Conservation (phyloP, 2,888 invertebrate species). For the Drosophila aldrichi region DNA sequence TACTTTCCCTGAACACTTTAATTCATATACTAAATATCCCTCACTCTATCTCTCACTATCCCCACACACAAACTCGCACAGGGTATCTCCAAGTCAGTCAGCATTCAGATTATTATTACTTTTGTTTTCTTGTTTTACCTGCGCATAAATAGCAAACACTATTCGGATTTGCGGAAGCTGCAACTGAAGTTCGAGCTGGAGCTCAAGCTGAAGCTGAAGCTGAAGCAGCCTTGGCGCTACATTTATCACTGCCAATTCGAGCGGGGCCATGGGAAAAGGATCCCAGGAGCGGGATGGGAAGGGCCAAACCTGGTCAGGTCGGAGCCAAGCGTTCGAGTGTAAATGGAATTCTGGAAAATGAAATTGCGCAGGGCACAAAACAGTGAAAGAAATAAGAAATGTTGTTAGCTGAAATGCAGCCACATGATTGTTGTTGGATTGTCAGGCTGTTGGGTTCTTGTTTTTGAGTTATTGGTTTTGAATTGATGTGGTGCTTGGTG, state of each 20-base stretch:
- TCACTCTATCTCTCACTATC: background rate
- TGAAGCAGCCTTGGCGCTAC: conserved; percentile 52
- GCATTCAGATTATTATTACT: background rate
- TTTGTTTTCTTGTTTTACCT: conserved; percentile 47
- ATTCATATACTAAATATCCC: too few species aligned
- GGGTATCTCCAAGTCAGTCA: conserved; percentile 10
- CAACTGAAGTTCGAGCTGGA: conserved; percentile 31
- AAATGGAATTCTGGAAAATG: conserved; percentile 77
- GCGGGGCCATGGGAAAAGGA: conserved; percentile 20
- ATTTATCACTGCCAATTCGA: conserved; percentile 78
- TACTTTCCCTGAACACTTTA: too few species aligned
- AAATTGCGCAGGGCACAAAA: conserved; percentile 61
- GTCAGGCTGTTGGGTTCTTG: conserved; percentile 51
- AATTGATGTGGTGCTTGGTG: conserved; percentile 60
- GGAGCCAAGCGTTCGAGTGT: conserved; percentile 70
- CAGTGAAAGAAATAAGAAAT: conserved; percentile 32
- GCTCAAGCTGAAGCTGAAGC: conserved; percentile 24
- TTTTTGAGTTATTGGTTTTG: conserved; percentile 78
- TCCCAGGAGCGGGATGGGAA: background rate
- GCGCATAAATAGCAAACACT: conserved; percentile 77
- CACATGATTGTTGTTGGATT: conserved; percentile 64
- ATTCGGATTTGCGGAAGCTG: conserved; percentile 61
- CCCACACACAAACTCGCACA: background rate
- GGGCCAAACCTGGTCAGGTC: conserved; percentile 17
- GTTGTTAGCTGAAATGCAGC: conserved; percentile 67